Percentiles rank a stretch among this genome's conserved stretches.
Conservation (phyloP, 2,888 invertebrate genomes). For the Drosophila recens region DNA sequence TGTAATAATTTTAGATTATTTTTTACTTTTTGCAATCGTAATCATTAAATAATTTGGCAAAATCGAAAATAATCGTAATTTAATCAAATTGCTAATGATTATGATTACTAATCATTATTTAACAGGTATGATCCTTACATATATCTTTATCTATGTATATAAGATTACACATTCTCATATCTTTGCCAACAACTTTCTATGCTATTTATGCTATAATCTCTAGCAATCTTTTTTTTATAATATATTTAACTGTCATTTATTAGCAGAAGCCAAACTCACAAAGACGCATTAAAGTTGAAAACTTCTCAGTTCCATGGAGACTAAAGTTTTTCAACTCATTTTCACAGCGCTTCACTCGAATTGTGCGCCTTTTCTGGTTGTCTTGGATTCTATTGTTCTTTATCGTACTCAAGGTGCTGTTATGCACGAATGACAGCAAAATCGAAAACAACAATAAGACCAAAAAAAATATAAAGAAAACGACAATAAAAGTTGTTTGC, state of each 20-base stretch:
- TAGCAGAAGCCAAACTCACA: neutral
- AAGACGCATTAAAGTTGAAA: neutral
- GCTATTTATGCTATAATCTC: neutral
- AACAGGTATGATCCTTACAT: too few species aligned
- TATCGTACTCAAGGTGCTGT: conserved; percentile 46
- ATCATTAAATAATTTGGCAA: too few species aligned
- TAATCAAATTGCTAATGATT: too few species aligned
- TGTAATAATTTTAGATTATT: too few species aligned
- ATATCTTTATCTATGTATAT: neutral
- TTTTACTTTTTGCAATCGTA: too few species aligned
- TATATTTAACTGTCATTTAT: neutral
- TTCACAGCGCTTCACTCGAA: neutral
- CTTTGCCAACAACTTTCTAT: neutral
- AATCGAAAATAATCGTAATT: too few species aligned
- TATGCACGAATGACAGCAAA: conserved; percentile 44
- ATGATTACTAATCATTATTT: too few species aligned
- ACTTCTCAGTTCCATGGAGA: neutral
- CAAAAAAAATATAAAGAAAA: conserved; percentile 3
- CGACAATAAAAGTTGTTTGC: conserved; percentile 25
- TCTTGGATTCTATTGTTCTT: conserved; percentile 39
- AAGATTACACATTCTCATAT: neutral
- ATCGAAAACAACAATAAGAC: conserved; percentile 14
- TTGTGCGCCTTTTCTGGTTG: neutral
- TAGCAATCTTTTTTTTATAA: neutral
- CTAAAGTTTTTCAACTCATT: conserved; percentile 17